Base-by-base conservation (phyloP, 1,140 invertebrate species). In the Trinorchestia longiramus region DNA sequence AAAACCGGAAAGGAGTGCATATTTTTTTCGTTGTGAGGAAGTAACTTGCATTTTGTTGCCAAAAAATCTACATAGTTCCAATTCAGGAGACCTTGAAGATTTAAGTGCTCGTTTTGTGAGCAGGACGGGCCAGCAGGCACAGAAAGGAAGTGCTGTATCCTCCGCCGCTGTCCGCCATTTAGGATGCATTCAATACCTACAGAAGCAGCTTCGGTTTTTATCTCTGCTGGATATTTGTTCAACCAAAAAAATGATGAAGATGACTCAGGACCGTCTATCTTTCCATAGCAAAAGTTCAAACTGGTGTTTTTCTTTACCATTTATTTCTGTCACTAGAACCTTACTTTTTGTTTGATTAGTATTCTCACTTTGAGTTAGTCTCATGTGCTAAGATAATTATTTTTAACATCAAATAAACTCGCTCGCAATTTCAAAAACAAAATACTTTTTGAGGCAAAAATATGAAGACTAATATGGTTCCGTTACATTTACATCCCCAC, bases 21-120 rank as follows among this genome's bases (percentile, higher is more conserved):
- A 90, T 90, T 90, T 90, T 47, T 94, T 94, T 43, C 44, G 44
- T 11, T 17, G 92, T 43, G 92, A 94, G 92, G 28, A 94, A 94
- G 43, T 94, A 45, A 45, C 92, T 8, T 91, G 88, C 88, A 43
- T 91, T 94, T 94, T 47, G 43, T n/a, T 94, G 40, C 92, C 43
- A 43, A 8, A 94, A 94, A 94, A 94, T 94, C 44, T 94, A 36
- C 92, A 94, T 45, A 94, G 92, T 45, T 94, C 44, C 44, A 40
- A 94, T 94, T 94, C 92, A 90, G 92, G 43, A 94, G 92, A 94
- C 44, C 92, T 94, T 44, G 43, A 94, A 94, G 92, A 47, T 94
- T 90, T 90, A 94, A 44, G 92, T 47, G 92, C 8, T 28, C 43
- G 43, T 42, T 47, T 94, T 40, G 43, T 40, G 92, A 47, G 92